These are phyloP conservation scores for Lithophane socia DNA, from an alignment of 2,888 invertebrate genomes.

Conservation along the genomic window DNA sequence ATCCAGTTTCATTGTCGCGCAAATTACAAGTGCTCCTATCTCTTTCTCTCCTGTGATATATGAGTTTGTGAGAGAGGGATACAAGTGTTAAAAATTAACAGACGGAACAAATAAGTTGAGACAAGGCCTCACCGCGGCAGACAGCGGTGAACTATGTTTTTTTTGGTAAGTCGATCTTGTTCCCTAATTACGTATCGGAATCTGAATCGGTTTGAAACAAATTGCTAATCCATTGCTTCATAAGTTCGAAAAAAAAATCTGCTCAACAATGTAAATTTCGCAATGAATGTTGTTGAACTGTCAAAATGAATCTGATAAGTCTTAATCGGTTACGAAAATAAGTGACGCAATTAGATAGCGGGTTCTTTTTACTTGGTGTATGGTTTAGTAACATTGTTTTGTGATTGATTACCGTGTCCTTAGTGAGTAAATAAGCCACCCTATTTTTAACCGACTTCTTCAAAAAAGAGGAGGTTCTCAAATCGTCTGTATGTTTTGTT, in stretches of 20 bases:
- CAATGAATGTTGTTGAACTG: too few relatives aligned
- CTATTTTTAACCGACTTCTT: not conserved
- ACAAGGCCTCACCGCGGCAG: conserved; percentile 40
- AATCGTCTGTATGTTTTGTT: too few relatives aligned
- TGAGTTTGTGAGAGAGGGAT: conserved; percentile 52
- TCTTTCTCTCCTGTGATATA: conserved; percentile 51
- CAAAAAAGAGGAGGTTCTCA: too few relatives aligned
- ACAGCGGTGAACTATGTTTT: conserved; percentile 21
- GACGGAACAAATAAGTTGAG: conserved; percentile 62
- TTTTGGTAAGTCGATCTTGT: not conserved
- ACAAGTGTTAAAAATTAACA: conserved; percentile 59
- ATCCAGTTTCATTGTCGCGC: conserved; percentile 76
- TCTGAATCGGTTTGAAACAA: too few relatives aligned
- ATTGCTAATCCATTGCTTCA: too few relatives aligned
- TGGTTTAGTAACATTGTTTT: not conserved
- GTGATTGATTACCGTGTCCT: conserved; percentile 3
- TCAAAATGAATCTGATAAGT: too few relatives aligned
- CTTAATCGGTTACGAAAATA: too few relatives aligned
- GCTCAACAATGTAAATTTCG: too few relatives aligned
- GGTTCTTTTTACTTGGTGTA: not conserved
- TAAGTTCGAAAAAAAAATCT: too few relatives aligned
- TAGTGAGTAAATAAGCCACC: not conserved
- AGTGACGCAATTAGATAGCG: too few relatives aligned
- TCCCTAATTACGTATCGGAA: too few relatives aligned
- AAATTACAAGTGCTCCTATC: conserved; percentile 72